Base-by-base conservation (phyloP, 92 coral and sea anemone species). In the Epizoanthus illoricatus region DNA sequence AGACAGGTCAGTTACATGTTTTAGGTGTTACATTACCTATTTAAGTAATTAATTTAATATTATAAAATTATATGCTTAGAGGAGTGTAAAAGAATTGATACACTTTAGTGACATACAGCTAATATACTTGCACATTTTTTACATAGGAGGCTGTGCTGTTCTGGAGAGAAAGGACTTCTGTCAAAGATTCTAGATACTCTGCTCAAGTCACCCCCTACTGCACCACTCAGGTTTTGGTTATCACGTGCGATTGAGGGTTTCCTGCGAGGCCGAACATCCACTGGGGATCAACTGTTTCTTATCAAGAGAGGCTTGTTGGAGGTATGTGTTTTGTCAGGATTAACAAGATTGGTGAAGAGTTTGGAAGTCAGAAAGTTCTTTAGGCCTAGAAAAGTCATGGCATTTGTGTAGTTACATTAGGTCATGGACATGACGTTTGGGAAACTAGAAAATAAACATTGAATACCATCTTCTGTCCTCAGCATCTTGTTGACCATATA, bases 221-320 rank as follows among this genome's bases (percentile, higher is more conserved):
- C 98, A 12, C 88, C 98, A n/a, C 85, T 94, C 19, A 92, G 96
- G 90, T 97, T 97, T 86, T 97, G 99, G 99, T 89, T 97, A 19
- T 97, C 99, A 69, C 87, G 99, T 4, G 99, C 99, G 10, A 94
- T 97, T 41, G 99, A 97, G 68, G 99, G 99, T 49, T 97, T 97
- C 91, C 88, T 97, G 5, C 90, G 99, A 21, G 99, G 99, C 15
- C 86, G 94, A 75, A 97, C 99, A 0, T 97, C 99, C 17, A 86
- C 89, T 69, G 99, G 98, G 16, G 95, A 97, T 43, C 99, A 97
- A 85, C 74, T 97, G 80, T 97, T 97, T 58, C 94, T 97, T 8
- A 94, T 94, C 91, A 97, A 97, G 71, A 86, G 99, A 78, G 98
- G 99, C 42, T 96, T 97, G 17, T 79, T 97, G 54, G 92, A 97